A percentile compares a stretch with the other conserved stretches of the same genome.
phyloP scores from a whole-genome alignment of 2,888 invertebrate species.

The Cerastis rubricosa region DNA sequence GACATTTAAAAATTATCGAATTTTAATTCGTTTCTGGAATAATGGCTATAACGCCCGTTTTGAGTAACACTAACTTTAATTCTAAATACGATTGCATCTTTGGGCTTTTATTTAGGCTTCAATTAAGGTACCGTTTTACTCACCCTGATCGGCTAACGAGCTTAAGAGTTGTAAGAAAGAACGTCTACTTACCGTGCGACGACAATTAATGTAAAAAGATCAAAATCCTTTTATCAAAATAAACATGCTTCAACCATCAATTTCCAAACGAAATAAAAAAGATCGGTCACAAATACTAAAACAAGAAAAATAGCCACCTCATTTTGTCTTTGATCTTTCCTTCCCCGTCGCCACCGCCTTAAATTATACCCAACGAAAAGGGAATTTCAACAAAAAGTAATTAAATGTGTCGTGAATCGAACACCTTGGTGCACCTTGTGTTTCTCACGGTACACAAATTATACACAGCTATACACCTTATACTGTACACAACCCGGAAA shows the following conservation, averaged over 20 bases:
- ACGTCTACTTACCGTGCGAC: not conserved
- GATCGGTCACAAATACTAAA: not conserved
- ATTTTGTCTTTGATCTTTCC: constrained; percentile 39
- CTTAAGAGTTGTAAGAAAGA: too few species aligned
- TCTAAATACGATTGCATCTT: not conserved
- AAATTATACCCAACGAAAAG: constrained; percentile 57
- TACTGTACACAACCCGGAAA: constrained; percentile 64
- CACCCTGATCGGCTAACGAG: not conserved
- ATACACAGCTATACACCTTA: constrained; percentile 60
- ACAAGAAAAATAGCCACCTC: constrained; percentile 17
- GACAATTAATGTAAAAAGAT: not conserved
- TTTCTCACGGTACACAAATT: constrained; percentile 66
- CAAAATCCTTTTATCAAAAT: not conserved
- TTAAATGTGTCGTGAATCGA: constrained; percentile 67
- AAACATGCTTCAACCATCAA: not conserved
- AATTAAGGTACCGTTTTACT: not conserved
- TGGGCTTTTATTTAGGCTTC: not conserved
- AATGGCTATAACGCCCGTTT: not conserved
- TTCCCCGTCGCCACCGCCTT: constrained; percentile 35
- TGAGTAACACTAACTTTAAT: not conserved
- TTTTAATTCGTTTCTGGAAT: not conserved
- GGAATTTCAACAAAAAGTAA: constrained; percentile 67
- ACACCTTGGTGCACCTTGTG: constrained; percentile 67
- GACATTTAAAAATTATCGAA: not conserved
- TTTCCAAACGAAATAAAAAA: not conserved